These are phyloP conservation scores for Agelaius tricolor DNA, from an alignment of 2,113 vertebrate species.

Conservation along the genomic window DNA sequence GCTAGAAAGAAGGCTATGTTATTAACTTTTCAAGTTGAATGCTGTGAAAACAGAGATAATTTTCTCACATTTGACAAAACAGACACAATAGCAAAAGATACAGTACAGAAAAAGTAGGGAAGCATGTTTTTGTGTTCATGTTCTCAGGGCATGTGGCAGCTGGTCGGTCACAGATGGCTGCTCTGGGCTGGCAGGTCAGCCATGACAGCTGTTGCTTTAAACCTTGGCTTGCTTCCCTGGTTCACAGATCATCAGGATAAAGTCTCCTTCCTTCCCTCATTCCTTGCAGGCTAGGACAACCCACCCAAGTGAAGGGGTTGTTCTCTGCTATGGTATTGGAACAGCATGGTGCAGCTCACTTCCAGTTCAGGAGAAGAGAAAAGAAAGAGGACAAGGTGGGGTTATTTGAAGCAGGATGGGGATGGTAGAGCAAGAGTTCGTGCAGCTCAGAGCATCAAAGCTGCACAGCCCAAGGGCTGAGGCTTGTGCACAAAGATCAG, in stretches of 20 bases:
- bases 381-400: not conserved
- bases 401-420: not conserved
- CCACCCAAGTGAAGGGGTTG: not conserved
- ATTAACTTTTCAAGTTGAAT: not conserved
- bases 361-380: not conserved
- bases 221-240: conserved; percentile 22
- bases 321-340: rapidly evolving
- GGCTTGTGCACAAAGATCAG: not conserved
- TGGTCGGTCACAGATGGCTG: conserved; percentile 52
- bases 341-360: rapidly evolving
- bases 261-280: not conserved
- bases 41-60: not conserved
- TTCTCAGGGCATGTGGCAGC: not conserved
- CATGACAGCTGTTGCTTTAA: conserved; percentile 42
- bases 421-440: not conserved
- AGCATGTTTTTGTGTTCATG: not conserved
- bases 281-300: not conserved
- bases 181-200: conserved; percentile 34
- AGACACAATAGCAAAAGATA: not conserved
- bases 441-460: not conserved
- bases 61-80: not conserved
- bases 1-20: not conserved
- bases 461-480: not conserved
- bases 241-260: not conserved
- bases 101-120: not conserved